Conservation (phyloP, 2,113 vertebrate genomes). For the Narcine bancroftii region DNA sequence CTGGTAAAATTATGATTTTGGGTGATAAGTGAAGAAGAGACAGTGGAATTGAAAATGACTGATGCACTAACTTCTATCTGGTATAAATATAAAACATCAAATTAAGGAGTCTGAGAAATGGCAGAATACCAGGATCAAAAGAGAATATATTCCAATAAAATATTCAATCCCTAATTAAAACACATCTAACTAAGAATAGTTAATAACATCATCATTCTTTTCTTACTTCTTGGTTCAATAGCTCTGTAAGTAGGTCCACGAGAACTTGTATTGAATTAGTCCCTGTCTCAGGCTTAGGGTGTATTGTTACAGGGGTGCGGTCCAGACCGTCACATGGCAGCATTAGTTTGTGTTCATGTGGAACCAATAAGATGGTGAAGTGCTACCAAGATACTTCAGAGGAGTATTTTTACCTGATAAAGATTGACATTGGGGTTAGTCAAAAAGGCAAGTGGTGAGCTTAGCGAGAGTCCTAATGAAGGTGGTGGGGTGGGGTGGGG, state of each 20-base stretch:
- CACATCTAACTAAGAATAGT: neutral
- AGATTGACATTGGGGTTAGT: neutral
- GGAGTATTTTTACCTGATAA: neutral
- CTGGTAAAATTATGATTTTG: neutral
- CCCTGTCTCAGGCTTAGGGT: too few relatives aligned
- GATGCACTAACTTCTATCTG: neutral
- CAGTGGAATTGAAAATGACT: neutral
- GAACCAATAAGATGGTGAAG: too few relatives aligned
- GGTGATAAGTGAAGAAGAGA: neutral
- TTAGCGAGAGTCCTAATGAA: too few relatives aligned
- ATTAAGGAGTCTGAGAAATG: slow-evolving; percentile 10
- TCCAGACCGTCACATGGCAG: too few relatives aligned
- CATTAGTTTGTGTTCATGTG: neutral
- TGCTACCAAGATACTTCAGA: neutral
- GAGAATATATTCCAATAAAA: slow-evolving; percentile 14
- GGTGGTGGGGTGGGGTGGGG: neutral
- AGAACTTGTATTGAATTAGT: neutral
- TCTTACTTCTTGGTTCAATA: neutral
- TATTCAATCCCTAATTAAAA: slow-evolving; percentile 36
- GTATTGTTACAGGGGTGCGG: too few relatives aligned
- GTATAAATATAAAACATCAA: slow-evolving; percentile 9
- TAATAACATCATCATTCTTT: slow-evolving; percentile 20
- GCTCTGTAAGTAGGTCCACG: neutral
- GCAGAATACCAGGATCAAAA: neutral
- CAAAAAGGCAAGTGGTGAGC: neutral